Base-by-base conservation (phyloP, 2,113 vertebrate genomes). In the Taurulus bubalis region DNA sequence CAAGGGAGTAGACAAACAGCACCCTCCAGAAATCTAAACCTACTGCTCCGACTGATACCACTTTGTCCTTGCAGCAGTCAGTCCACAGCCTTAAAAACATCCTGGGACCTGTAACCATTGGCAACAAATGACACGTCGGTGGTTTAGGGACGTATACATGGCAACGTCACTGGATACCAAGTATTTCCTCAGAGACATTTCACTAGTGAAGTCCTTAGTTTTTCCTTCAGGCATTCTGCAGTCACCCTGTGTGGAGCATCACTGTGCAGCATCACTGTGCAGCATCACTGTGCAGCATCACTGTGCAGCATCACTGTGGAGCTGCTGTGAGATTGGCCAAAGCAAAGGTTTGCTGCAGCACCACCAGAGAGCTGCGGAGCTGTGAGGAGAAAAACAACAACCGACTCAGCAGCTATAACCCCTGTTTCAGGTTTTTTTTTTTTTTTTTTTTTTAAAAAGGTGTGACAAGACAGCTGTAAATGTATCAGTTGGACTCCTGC, bases 331-430 rank as follows among this genome's bases (percentile, higher is more conserved):
- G 95, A 90, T 97, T 98, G 84, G 95, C 92, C 49, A 93, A 85
- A 45, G 97, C 96, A 85, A 99, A 99, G 89, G 95, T 97, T 89
- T 95, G 95, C 89, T 99, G 98, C 65, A 99, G 96, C 92, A 96
- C 89, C 85, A 96, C 72, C 71, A 99, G 95, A 82, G 97, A 98
- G 59, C 65, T 96, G 85, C 97, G 98, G 14, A 99, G 92, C 98
- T 99, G 94, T 58, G 77, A 26, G 88, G 24, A 87, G 12, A 72
- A 87, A 12, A 73, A 85, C 6, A 74, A 58, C 0, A 58, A 42
- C 7, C 2, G 40, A 84, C 4, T 76, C 42, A 76, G 72, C 56
- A 32, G 34, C 22, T 30, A 34, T 1, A 71, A 77, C 42, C 71
- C 16, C 16, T 68, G 53, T 16, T 36, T 59, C 20, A 45, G 6